phyloP scores from a whole-genome alignment of 1,140 invertebrate genomes.

The Papilio polyxenes region DNA sequence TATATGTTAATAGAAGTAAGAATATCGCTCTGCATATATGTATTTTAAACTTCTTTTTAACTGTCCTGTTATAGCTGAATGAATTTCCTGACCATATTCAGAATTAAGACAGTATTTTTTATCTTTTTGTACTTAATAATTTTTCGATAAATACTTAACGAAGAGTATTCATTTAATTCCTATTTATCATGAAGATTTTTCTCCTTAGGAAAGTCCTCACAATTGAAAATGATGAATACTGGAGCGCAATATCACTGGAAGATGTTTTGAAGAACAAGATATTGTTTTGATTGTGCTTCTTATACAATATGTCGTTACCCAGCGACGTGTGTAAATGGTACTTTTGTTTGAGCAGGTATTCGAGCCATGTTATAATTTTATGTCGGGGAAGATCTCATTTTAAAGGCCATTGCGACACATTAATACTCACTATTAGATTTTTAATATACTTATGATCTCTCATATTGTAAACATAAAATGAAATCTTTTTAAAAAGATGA shows the following conservation, averaged over 20 bases:
- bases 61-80: no score
- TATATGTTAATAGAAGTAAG: not conserved
- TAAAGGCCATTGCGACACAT: not conserved
- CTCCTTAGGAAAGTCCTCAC: not conserved
- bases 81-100: not conserved
- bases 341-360: slow-evolving; percentile 35
- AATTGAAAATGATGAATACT: slow-evolving; percentile 42
- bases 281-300: slow-evolving; percentile 60
- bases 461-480: not conserved
- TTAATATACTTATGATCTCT: not conserved
- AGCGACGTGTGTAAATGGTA: slow-evolving; percentile 34
- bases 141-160: not conserved
- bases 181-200: not conserved
- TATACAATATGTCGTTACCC: slow-evolving; percentile 66
- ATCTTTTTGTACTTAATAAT: not conserved
- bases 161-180: not conserved
- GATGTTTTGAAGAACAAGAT: slow-evolving; percentile 64
- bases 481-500: not conserved
- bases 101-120: no score
- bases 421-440: not conserved
- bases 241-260: slow-evolving; percentile 44
- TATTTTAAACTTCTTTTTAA: not conserved
- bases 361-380: slow-evolving; percentile 19
- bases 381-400: slow-evolving; percentile 4
- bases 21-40: not conserved